Evolutionary conservation across 92 coral and sea anemone species (phyloP).

Genomic region (Epizoanthus ramosus): DNA sequence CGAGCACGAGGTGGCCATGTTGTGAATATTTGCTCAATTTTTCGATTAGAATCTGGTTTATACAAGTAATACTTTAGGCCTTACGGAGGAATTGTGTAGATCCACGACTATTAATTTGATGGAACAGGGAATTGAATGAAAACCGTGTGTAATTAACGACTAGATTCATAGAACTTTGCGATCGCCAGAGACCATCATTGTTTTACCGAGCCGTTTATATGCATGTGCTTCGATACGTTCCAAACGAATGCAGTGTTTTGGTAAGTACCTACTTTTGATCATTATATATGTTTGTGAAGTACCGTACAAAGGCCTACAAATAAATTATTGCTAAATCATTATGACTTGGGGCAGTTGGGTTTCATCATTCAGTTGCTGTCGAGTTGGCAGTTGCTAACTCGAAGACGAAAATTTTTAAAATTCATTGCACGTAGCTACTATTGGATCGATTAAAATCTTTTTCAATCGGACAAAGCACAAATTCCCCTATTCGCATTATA

Average conservation of each 20-base stretch:
- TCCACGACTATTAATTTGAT: not conserved
- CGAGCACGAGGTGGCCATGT: slow-evolving; percentile 16
- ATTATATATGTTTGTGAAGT: slow-evolving; percentile 16
- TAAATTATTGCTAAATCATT: not conserved
- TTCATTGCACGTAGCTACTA: not conserved
- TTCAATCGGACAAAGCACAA: too few relatives aligned
- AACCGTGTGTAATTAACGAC: slow-evolving; percentile 1
- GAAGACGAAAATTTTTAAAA: not conserved
- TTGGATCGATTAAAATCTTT: slow-evolving; percentile 4
- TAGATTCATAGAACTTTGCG: not conserved
- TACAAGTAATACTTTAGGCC: not conserved
- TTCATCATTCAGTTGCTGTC: slow-evolving; percentile 20
- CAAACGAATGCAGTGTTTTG: too few relatives aligned
- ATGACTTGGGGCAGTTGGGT: too few relatives aligned
- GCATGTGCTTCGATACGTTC: too few relatives aligned
- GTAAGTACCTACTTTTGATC: slow-evolving; percentile 18
- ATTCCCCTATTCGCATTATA: too few relatives aligned
- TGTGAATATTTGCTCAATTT: slow-evolving; percentile 11
- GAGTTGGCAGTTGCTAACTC: slow-evolving; percentile 10
- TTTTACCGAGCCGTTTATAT: too few relatives aligned
- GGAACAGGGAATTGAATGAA: slow-evolving; percentile 12
- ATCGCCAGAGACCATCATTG: not conserved
- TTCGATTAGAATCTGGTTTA: slow-evolving; percentile 16
- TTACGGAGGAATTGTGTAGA: slow-evolving; percentile 5
- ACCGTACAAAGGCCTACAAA: slow-evolving; percentile 12